Percentiles rank a stretch among this genome's conserved stretches.
These are phyloP conservation scores for Penaeus japonicus DNA, from an alignment of 1,140 invertebrate genomes.

Conservation along the genomic window DNA sequence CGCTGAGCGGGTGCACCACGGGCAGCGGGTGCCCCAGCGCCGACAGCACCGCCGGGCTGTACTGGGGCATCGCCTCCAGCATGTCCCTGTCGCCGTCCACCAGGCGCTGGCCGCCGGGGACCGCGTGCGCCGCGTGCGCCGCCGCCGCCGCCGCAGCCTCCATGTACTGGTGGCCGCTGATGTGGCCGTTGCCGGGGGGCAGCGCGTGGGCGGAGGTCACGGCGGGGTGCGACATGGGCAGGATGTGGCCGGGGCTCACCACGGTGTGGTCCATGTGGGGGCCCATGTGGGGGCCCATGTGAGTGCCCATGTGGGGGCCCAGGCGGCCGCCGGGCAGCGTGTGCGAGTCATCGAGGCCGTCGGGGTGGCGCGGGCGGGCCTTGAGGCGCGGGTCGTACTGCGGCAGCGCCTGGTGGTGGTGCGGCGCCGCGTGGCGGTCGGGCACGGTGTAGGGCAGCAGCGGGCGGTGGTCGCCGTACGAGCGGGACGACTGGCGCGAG, in stretches of 20 bases:
- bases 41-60: conserved; percentile 44
- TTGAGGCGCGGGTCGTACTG: conserved; percentile 42
- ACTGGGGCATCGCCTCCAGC: conserved; percentile 31
- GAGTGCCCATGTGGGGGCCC: neutral
- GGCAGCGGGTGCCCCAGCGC: conserved; percentile 42
- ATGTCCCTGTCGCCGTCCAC: conserved; percentile 20
- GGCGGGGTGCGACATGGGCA: conserved; percentile 45
- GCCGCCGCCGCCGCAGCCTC: neutral
- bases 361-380: conserved; percentile 48
- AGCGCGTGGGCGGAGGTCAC: conserved; percentile 43
- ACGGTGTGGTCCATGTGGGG: conserved; percentile 36
- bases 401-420: conserved; percentile 56
- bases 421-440: conserved; percentile 42
- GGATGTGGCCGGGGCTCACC: conserved; percentile 47
- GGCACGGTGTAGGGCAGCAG: conserved; percentile 72
- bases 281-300: neutral
- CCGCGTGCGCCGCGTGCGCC: conserved; percentile 1
- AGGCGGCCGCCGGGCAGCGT: conserved; percentile 33
- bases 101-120: conserved; percentile 28
- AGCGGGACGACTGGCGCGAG: conserved; percentile 77
- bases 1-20: conserved; percentile 58
- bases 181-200: conserved; percentile 42
- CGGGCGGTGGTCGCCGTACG: conserved; percentile 81
- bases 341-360: conserved; percentile 10
- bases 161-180: conserved; percentile 40